A percentile compares a stretch with the other conserved stretches of the same genome.
Evolutionary conservation across 2,888 invertebrate species (phyloP).

Genomic region (Dexiosoma caninum): DNA sequence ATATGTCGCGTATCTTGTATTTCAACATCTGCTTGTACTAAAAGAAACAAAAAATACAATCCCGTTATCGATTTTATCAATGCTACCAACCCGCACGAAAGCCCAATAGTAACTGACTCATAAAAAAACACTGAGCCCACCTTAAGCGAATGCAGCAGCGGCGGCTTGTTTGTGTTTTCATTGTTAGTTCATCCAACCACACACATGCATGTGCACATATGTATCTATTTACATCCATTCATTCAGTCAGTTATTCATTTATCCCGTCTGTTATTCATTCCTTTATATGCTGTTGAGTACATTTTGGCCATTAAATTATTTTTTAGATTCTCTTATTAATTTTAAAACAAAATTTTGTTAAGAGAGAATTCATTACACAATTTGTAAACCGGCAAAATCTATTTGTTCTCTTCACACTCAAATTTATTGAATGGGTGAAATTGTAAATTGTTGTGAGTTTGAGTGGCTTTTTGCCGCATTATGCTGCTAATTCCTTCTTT

Average conservation of each 20-base stretch:
- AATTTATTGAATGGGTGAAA: slow-evolving; percentile 35
- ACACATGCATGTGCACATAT: too few species aligned
- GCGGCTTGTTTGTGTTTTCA: slow-evolving; percentile 47
- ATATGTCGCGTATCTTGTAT: slow-evolving; percentile 50
- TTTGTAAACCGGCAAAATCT: slow-evolving; percentile 33
- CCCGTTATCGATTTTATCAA: slow-evolving; percentile 63
- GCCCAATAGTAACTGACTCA: slow-evolving; percentile 73
- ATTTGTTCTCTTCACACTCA: slow-evolving; percentile 23
- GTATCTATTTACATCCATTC: slow-evolving; percentile 4
- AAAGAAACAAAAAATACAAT: slow-evolving; percentile 47
- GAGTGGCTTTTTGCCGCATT: slow-evolving; percentile 30
- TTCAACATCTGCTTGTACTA: slow-evolving; percentile 51
- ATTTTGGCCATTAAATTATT: background rate
- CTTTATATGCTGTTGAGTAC: slow-evolving; percentile 44
- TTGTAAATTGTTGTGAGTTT: slow-evolving; percentile 30
- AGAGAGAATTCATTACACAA: slow-evolving; percentile 19
- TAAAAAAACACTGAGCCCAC: slow-evolving; percentile 70
- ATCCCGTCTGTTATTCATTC: slow-evolving; percentile 34
- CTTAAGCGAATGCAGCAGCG: slow-evolving; percentile 64
- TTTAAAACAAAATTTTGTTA: background rate
- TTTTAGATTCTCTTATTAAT: background rate
- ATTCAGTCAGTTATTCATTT: slow-evolving; percentile 61
- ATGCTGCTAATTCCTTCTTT: slow-evolving; percentile 25
- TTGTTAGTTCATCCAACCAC: slow-evolving; percentile 14
- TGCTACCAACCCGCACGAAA: slow-evolving; percentile 71